A percentile compares a stretch with the other conserved stretches of the same genome.
These are phyloP conservation scores for Formica exsecta DNA, from an alignment of 1,140 invertebrate genomes.

Conservation along the genomic window DNA sequence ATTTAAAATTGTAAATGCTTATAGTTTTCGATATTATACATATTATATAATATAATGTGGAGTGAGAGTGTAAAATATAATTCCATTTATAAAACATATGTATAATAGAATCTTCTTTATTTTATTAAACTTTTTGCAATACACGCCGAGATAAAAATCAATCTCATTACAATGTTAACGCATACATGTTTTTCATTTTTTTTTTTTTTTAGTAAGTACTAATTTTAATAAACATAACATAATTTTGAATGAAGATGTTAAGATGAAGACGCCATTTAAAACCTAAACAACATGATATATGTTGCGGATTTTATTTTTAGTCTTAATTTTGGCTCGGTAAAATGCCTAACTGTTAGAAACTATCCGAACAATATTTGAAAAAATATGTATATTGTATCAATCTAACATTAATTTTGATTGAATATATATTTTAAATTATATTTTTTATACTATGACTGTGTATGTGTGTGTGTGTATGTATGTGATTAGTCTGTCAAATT, in stretches of 20 bases:
- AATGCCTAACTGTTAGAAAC: neutral
- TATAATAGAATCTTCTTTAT: neutral
- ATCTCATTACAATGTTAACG: neutral
- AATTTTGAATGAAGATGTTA: neutral
- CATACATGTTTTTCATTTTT: neutral
- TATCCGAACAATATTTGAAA: neutral
- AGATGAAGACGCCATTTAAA: neutral
- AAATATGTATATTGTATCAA: neutral
- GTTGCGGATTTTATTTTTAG: neutral
- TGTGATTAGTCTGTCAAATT: neutral
- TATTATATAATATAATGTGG: neutral
- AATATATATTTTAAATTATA: neutral
- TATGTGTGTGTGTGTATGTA: no score
- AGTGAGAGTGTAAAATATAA: neutral
- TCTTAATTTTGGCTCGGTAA: neutral
- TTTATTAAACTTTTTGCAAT: constrained; percentile 8
- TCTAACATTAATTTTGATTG: constrained; percentile 32
- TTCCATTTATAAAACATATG: neutral
- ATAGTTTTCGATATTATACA: neutral
- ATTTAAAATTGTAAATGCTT: neutral
- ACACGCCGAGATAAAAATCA: neutral
- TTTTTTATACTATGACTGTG: neutral
- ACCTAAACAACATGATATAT: neutral
- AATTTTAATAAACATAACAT: constrained; percentile 8
- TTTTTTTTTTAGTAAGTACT: neutral